Base-by-base conservation (phyloP, 2,888 invertebrate genomes). In the Chalcosyrphus nemorum region DNA sequence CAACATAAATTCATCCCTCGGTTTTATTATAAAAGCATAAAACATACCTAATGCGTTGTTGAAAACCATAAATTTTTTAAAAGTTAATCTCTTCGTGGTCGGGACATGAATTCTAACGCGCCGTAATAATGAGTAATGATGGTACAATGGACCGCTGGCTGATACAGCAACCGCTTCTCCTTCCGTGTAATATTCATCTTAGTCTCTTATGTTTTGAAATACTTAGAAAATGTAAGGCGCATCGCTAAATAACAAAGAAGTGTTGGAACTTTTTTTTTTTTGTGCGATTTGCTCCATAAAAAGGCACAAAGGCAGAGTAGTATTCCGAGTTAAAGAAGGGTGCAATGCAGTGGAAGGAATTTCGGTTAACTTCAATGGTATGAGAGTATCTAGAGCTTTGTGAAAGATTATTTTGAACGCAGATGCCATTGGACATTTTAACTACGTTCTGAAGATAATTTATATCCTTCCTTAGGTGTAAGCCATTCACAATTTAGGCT, bases 41-140 rank as follows among this genome's bases (percentile, higher is more conserved):
- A 86, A 87, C 81, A 86, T 84, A 76, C 84, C 86, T 87, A 86
- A 87, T 87, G 86, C 86, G 87, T 81, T 87, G 87, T 81, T 87
- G 72, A 87, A 87, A 87, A 86, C 87, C 87, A 87, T 87, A 87
- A 86, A 87, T 86, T 87, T 87, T 87, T 86, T 84, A 87, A 87
- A 87, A 87, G 78, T 87, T 87, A 87, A 87, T 86, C 87, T 87
- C 72, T 56, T 84, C 59, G 84, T 80, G 84, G 84, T 52, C 70
- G 74, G 84, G 68, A 84, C 84, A 78, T 80, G 84, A 84, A 84
- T 84, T 78, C 84, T 75, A 80, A 80, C 57, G 74, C 66, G 78
- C 84, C 74, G 74, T 84, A 84, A 84, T 84, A 84, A 84, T 84
- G 84, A 84, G 84, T 84, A 80, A 84, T 84, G 84, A 80, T 84